Evolutionary conservation across 1,140 invertebrate species (phyloP).

Genomic region (Oscheius sp.): DNA sequence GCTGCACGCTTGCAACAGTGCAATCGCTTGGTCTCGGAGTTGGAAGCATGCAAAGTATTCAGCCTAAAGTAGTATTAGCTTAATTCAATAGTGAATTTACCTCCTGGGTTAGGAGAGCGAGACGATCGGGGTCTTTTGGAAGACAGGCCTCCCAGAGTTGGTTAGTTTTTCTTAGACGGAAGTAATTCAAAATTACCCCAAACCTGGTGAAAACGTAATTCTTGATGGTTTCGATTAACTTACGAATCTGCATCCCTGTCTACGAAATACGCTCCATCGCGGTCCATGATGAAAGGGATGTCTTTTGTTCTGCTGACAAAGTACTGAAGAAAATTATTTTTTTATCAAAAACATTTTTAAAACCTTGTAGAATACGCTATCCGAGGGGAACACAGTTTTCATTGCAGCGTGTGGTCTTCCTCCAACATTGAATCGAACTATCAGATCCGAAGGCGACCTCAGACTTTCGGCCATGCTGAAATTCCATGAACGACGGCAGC

Average conservation of each 20-base stretch:
- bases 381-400: constrained; percentile 25
- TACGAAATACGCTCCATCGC: constrained; percentile 32
- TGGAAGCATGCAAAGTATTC: constrained; percentile 36
- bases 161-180: constrained; percentile 64
- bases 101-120: constrained; percentile 43
- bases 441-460: constrained; percentile 19
- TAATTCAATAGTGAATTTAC: background rate
- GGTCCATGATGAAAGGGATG: constrained; percentile 15
- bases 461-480: too few species aligned
- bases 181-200: constrained; percentile 83
- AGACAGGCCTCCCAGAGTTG: constrained; percentile 44
- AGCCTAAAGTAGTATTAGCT: constrained; percentile 19
- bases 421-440: constrained; percentile 34
- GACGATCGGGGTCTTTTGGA: constrained; percentile 42
- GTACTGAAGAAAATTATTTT: constrained; percentile 17
- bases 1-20: constrained; percentile 37
- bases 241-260: constrained; percentile 34
- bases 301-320: constrained; percentile 23
- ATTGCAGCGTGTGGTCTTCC: constrained; percentile 16
- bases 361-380: constrained; percentile 23
- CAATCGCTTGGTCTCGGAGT: constrained; percentile 39
- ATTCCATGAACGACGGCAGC: too few species aligned
- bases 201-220: constrained; percentile 68
- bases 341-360: background rate
- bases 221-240: background rate